Conservation (phyloP, 2,888 invertebrate species). For the Emesis russula region DNA sequence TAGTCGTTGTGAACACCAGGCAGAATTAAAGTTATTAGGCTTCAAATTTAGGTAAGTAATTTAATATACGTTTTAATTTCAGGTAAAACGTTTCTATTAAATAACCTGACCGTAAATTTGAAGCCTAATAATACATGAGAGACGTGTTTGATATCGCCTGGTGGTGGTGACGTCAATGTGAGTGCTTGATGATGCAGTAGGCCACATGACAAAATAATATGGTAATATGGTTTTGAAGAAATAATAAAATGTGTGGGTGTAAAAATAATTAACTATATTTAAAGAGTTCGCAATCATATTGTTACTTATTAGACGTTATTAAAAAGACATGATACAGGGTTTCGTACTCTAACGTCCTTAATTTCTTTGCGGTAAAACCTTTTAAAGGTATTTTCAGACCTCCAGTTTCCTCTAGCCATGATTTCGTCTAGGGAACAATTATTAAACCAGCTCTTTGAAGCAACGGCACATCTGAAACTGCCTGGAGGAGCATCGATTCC, state of each 20-base stretch:
- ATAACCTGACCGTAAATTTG: conserved; percentile 33
- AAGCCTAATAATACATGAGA: conserved; percentile 31
- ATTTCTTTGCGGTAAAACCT: conserved; percentile 42
- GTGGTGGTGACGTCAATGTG: conserved; percentile 43
- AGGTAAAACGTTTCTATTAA: conserved; percentile 36
- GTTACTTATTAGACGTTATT: too few species aligned
- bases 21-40: conserved; percentile 21
- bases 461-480: conserved; percentile 75
- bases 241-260: too few species aligned
- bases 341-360: too few species aligned
- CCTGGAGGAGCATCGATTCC: conserved; percentile 63
- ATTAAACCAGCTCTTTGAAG: conserved; percentile 71
- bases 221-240: too few species aligned
- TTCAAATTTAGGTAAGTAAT: conserved; percentile 31
- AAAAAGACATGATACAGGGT: too few species aligned
- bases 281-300: too few species aligned
- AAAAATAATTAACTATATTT: too few species aligned
- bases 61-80: conserved; percentile 14
- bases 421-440: conserved; percentile 72
- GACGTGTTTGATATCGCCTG: conserved; percentile 71
- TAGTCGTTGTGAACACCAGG: conserved; percentile 15
- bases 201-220: conserved; percentile 6
- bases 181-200: conserved; percentile 1
- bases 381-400: conserved; percentile 66
- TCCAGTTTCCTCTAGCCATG: conserved; percentile 68